Conservation (phyloP, 2,797 vertebrate genomes). For the Enteromius unitaeniatus region DNA sequence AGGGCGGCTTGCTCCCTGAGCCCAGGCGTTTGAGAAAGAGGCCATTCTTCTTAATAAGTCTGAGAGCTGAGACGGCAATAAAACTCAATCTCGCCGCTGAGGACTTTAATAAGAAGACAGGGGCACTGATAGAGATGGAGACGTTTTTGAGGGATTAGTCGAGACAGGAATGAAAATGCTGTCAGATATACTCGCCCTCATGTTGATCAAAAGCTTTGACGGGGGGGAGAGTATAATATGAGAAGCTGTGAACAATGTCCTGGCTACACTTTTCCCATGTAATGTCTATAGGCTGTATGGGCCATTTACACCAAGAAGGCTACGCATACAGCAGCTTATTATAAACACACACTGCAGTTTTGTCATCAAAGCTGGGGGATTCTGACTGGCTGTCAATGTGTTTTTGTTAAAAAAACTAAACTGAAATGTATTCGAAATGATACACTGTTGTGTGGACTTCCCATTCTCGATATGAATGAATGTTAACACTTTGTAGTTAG, state of each 20-base stretch:
- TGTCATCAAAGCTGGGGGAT: too few species aligned
- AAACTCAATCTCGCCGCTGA: constrained; percentile 31
- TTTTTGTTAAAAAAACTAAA: too few species aligned
- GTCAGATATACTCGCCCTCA: not conserved
- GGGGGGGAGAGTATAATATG: not conserved
- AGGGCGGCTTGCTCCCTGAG: not conserved
- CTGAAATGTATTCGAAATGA: too few species aligned
- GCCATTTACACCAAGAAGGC: too few species aligned
- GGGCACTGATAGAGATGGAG: constrained; percentile 31
- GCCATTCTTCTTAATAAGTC: constrained; percentile 38
- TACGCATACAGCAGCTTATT: too few species aligned
- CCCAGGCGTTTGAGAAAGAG: not conserved
- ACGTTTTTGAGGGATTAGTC: constrained; percentile 33
- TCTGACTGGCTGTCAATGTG: too few species aligned
- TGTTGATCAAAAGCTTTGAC: not conserved
- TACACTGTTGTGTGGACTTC: too few species aligned
- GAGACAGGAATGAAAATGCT: constrained; percentile 22
- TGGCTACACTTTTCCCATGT: not conserved
- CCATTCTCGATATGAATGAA: too few species aligned
- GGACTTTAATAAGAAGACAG: constrained; percentile 36
- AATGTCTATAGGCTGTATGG: not conserved
- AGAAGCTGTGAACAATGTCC: not conserved
- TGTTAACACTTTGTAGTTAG: too few species aligned
- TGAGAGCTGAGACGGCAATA: constrained; percentile 29
- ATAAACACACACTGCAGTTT: too few species aligned